Percentiles rank a stretch among this genome's conserved stretches.
These are phyloP conservation scores for Stegodyphus dumicola DNA, from an alignment of 1,140 invertebrate genomes.

Conservation along the genomic window DNA sequence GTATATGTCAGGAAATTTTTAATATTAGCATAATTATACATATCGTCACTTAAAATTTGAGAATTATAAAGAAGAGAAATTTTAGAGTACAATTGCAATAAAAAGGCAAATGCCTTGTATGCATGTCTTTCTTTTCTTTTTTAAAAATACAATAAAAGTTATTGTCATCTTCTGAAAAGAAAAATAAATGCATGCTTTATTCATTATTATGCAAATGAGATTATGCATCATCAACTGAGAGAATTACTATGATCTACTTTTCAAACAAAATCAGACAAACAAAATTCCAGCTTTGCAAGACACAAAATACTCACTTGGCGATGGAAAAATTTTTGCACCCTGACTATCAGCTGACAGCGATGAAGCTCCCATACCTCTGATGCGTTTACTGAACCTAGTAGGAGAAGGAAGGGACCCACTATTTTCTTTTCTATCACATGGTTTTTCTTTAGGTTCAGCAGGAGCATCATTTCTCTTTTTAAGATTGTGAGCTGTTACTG, in stretches of 20 bases:
- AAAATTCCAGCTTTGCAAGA: background rate
- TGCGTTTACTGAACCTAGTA: slow-evolving; percentile 43
- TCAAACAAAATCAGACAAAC: background rate
- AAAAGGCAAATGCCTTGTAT: too few relatives aligned
- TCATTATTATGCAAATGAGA: too few relatives aligned
- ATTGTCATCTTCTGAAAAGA: background rate
- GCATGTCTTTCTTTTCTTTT: background rate
- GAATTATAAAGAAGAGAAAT: too few relatives aligned
- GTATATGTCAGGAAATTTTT: too few relatives aligned
- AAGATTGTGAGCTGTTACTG: background rate
- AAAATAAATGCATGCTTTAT: too few relatives aligned
- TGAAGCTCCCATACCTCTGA: slow-evolving; percentile 21
- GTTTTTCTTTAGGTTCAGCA: background rate
- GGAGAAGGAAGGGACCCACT: slow-evolving; percentile 32
- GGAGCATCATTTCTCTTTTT: background rate
- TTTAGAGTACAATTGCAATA: too few relatives aligned
- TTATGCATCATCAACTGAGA: too few relatives aligned
- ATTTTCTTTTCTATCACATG: slow-evolving; percentile 43
- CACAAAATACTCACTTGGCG: background rate
- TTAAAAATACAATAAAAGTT: background rate
- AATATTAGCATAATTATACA: too few relatives aligned
- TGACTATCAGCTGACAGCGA: slow-evolving; percentile 1
- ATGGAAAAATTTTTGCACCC: background rate
- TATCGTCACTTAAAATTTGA: too few relatives aligned
- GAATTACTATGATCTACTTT: too few relatives aligned